Conservation (phyloP, 1,140 invertebrate species). For the Microplitis mediator region DNA sequence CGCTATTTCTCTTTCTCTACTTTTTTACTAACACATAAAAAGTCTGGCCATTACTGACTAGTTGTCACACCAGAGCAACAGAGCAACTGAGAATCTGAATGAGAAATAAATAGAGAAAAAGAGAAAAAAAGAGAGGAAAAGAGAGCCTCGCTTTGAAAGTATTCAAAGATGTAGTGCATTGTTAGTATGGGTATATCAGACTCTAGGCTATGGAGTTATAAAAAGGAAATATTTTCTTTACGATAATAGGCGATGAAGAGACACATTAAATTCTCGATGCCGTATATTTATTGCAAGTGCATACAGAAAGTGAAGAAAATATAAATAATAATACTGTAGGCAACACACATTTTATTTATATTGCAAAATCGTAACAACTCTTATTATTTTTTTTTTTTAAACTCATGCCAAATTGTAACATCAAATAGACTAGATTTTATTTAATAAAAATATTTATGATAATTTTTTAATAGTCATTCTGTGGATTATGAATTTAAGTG, state of each 20-base stretch:
- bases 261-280: not conserved
- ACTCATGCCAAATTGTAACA: too few species aligned
- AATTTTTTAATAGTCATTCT: too few species aligned
- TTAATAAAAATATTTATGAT: too few species aligned
- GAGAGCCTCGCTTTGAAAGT: constrained; percentile 26
- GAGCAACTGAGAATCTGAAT: too few species aligned
- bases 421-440: too few species aligned
- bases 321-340: too few species aligned
- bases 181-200: constrained; percentile 29
- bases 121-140: not conserved
- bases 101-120: too few species aligned
- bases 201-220: not conserved
- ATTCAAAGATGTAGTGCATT: constrained; percentile 42
- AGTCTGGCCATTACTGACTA: constrained; percentile 40
- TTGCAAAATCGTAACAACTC: too few species aligned
- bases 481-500: too few species aligned
- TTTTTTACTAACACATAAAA: constrained; percentile 32
- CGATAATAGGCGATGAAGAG: constrained; percentile 3
- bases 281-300: not conserved
- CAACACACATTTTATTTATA: not conserved
- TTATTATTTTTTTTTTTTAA: too few species aligned
- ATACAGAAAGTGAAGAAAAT: constrained; percentile 3
- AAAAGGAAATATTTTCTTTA: constrained; percentile 2
- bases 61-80: constrained; percentile 9
- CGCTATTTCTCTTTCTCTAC: constrained; percentile 13